A percentile compares a stretch with the other conserved stretches of the same genome.
Evolutionary conservation across 2,113 vertebrate genomes (phyloP).

Genomic region (Nyctereutes procyonoides): DNA sequence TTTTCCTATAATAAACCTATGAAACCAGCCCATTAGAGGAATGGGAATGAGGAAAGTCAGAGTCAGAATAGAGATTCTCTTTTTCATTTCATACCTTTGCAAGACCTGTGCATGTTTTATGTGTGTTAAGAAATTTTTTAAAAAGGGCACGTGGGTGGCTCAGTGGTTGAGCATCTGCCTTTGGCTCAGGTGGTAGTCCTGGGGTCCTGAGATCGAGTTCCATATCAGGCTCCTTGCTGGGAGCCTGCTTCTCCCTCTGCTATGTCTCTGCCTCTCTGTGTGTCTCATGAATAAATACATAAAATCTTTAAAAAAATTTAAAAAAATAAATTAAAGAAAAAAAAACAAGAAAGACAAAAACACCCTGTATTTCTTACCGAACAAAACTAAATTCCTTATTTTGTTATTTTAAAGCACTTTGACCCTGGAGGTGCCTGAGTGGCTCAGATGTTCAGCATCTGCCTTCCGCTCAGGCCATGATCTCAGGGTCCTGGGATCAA

Average conservation of each 20-base stretch:
- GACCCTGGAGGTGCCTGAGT: no score
- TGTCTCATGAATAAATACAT: no score
- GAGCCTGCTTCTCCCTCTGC: no score
- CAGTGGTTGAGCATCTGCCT: no score
- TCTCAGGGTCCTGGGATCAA: no score
- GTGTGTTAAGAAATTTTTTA: not conserved
- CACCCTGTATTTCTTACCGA: not conserved
- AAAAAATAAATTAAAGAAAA: not conserved
- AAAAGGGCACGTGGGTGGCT: no score
- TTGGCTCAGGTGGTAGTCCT: no score
- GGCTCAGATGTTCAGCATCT: no score
- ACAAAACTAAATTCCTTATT: not conserved
- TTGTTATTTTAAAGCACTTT: not conserved
- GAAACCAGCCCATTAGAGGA: not conserved
- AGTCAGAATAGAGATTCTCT: not conserved
- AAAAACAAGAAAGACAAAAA: not conserved
- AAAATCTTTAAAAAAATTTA: not conserved
- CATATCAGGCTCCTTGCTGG: no score
- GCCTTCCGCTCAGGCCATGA: no score
- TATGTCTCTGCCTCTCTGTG: no score
- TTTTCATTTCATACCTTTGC: not conserved
- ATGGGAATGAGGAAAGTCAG: not conserved
- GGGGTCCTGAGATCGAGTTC: no score
- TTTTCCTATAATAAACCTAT: not conserved
- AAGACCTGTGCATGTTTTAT: not conserved